These are phyloP conservation scores for Brachyptera risi DNA, from an alignment of 2,888 invertebrate genomes.

Conservation along the genomic window DNA sequence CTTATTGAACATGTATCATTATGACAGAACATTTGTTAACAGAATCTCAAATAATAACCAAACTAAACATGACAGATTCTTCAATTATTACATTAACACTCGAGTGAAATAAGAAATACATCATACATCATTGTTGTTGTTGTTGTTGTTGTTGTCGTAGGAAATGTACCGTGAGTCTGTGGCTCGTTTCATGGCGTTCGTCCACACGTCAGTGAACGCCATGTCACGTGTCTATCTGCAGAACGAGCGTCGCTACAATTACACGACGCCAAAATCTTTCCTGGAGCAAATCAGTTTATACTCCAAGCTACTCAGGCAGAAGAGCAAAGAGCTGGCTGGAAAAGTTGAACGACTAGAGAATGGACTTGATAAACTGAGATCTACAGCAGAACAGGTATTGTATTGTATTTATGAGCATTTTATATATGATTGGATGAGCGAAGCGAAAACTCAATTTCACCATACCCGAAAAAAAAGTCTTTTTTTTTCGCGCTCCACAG, in stretches of 20 bases:
- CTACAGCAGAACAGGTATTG: conserved; percentile 76
- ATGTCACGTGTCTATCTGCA: conserved; percentile 82
- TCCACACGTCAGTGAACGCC: conserved; percentile 88
- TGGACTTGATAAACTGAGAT: conserved; percentile 85
- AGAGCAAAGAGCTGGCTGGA: conserved; percentile 78
- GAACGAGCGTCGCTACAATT: conserved; percentile 91
- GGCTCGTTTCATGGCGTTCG: conserved; percentile 91
- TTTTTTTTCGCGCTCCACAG: too few species aligned
- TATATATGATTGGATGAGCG: too few species aligned
- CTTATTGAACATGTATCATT: too few species aligned
- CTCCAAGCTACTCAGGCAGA: conserved; percentile 76
- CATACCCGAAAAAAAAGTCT: too few species aligned
- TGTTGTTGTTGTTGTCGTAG: conserved; percentile 49
- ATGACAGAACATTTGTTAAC: too few species aligned
- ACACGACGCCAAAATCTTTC: conserved; percentile 96
- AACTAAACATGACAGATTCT: too few species aligned
- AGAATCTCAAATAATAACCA: too few species aligned
- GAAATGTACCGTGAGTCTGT: conserved; percentile 73
- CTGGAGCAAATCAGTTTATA: conserved; percentile 93
- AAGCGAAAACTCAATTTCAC: too few species aligned
- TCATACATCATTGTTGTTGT: too few species aligned
- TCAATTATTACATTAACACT: too few species aligned
- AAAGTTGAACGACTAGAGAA: conserved; percentile 87
- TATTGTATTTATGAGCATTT: too few species aligned
- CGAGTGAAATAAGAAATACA: too few species aligned